Base-by-base conservation (phyloP, 1,140 invertebrate species). In the Heliconius hermathena region DNA sequence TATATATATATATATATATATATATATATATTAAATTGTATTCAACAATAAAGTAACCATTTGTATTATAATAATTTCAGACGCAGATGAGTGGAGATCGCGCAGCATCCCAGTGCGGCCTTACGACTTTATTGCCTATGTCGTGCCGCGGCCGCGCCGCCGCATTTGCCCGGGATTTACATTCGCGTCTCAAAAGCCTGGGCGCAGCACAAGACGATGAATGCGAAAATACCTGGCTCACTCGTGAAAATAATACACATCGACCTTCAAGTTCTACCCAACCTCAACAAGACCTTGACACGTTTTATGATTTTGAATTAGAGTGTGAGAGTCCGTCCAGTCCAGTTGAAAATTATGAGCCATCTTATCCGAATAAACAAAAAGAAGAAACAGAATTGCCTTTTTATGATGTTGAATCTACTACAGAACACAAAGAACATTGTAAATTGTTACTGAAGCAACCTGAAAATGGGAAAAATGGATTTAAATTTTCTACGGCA, bases 71-170 rank as follows among this genome's bases (percentile, higher is more conserved):
- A 66, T 6, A 22, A 66, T 89, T 95, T 77, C 93, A 95, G 94
- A 94, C 92, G 91, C 93, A 94, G 91, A 95, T 95, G 94, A 94
- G 88, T 88, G 91, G 93, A 83, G 94, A 94, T 88, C 90, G 89
- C 78, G 85, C 87, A 76, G 90, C 88, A 74, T 87, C 90, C 79
- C 94, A 94, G 92, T 95, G 94, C 88, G 94, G 94, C 73, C 88
- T 95, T 83, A 93, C 94, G 79, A 95, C 94, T 76, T 87, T 95
- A 77, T 85, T 95, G 89, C 94, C 94, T 81, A 97, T 97, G 95
- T 97, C 97, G 89, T 98, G 97, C 89, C 95, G 97, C 70, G 96
- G 96, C 46, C 95, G 97, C 76, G 97, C 97, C 22, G 97, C 97
- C 88, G 97, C 97, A 60, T 97, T 98, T 87, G 97, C 97, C 72